Evolutionary conservation across 2,113 vertebrate genomes (phyloP), one percentile per base, ranked within the genome.

Genomic region (Pangasianodon hypophthalmus): DNA sequence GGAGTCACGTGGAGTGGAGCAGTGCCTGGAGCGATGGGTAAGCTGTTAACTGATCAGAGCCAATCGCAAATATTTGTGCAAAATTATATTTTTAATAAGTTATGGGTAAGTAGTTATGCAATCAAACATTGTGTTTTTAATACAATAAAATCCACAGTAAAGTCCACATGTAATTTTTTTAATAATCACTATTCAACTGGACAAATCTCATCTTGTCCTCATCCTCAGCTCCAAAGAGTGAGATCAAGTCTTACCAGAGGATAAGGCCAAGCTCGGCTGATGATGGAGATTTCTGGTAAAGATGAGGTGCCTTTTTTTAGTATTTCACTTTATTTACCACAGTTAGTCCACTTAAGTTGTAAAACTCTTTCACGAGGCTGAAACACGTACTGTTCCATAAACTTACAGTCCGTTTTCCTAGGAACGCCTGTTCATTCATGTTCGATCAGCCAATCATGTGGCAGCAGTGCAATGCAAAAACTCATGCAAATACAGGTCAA

Each of bases 221-320:
- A n/a, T 90, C 19, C 19, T 67, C 37, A 92, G 91, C 29, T 92
- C 91, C 24, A 92, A 77, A 32, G 91, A 91, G 46, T 91, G 91
- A 88, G 64, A 86, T 18, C 58, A 84, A 3, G 26, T 91, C 26
- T 75, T 1, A 29, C 90, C 88, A 9, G 83, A 94, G 19, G 94
- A 95, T 86, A 93, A 94, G 48, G 95, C 96, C 37, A 94, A 62
- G 1, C 95, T 94, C 93, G 52, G 96, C 96, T 0, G 97, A 97
- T 85, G 96, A 97, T 10, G 97, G 97, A 37, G 97, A 97, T 26
- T 97, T 97, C 89, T 97, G 97, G 97, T 97, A 88, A 91, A 80
- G 46, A 7, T 41, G 32, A 60, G 29, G 44, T 4, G 4, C 3
- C 84, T 6, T 81, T 52, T n/a, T 2, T 56, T 19, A 2, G 18